Evolutionary conservation across 2,888 invertebrate genomes (phyloP), one percentile per base, ranked within the genome.

Genomic region (Chaitophorus viminalis): DNA sequence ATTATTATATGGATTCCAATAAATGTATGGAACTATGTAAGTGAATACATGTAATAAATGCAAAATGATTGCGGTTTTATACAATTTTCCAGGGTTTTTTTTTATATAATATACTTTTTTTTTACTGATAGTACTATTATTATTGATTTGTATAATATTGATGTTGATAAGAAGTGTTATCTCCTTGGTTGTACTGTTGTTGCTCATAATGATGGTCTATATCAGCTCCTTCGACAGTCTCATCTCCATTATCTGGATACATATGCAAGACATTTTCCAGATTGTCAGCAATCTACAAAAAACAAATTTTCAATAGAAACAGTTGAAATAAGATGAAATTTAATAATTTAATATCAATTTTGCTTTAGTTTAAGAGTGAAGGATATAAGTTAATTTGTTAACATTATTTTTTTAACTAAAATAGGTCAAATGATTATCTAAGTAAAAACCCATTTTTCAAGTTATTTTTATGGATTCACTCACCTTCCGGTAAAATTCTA

Each of bases 401-500:
- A 39, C 6, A 39, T 5, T 39, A 39, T 39, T 39, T 6, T n/a
- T n/a, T n/a, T n/a, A n/a, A n/a, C n/a, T n/a, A n/a, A n/a, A n/a
- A n/a, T n/a, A n/a, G n/a, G n/a, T n/a, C n/a, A n/a, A n/a, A n/a
- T n/a, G n/a, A n/a, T 39, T 3, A 39, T 39, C 6, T 39, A 39
- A 39, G 3, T 5, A 6, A 39, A 5, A 39, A 5, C 36, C 3
- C 36, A 39, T 5, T 6, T 39, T 39, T 39, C 6, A 5, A 39
- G 3, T 39, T 3, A 39, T 39, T 39, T 39, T 39, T 39, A 6
- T 6, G 6, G 6, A 3, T 39, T 39, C 5, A 81, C 76, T 88
- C n/a, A 90, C 90, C 83, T 95, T 95, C 92, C 96, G 95, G 92
- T 99, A 98, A 92, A 99, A 99, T 85, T 93, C 93, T 65, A 99